A percentile compares a stretch with the other conserved stretches of the same genome.
Evolutionary conservation across 2,113 vertebrate species (phyloP).

Genomic region (Pterocles burchelli): DNA sequence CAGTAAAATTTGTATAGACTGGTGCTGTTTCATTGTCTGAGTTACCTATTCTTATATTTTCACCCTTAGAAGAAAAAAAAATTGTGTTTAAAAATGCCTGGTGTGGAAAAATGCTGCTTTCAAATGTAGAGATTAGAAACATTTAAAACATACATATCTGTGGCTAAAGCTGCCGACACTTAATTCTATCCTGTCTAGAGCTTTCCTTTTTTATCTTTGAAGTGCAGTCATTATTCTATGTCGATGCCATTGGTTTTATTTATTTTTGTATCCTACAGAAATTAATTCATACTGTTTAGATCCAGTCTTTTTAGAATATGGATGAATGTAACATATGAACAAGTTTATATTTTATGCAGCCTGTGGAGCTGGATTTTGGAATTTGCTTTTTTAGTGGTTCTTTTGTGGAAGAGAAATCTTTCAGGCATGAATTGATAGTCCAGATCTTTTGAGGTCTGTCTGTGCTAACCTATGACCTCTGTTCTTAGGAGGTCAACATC

Average conservation of each 20-base stretch:
- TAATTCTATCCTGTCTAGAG: constrained; percentile 3
- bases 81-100: background rate
- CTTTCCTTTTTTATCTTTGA: constrained; percentile 32
- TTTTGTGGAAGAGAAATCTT: constrained; percentile 81
- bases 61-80: background rate
- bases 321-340: constrained; percentile 45
- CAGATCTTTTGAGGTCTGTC: constrained; percentile 84
- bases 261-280: background rate
- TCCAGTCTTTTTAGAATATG: background rate
- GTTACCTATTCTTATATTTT: background rate
- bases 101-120: background rate
- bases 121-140: background rate
- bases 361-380: constrained; percentile 77
- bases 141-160: background rate
- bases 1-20: background rate
- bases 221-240: background rate
- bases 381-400: constrained; percentile 81
- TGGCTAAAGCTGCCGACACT: background rate
- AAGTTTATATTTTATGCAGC: constrained; percentile 69
- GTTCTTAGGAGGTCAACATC: constrained; percentile 85
- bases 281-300: constrained; percentile 15
- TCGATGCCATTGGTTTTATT: background rate
- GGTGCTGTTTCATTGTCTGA: background rate
- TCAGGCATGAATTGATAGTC: constrained; percentile 86
- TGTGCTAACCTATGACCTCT: constrained; percentile 83